Evolutionary conservation across 1,140 invertebrate genomes (phyloP), one percentile per base, ranked within the genome.

Genomic region (Holcopasites calliopsidis): DNA sequence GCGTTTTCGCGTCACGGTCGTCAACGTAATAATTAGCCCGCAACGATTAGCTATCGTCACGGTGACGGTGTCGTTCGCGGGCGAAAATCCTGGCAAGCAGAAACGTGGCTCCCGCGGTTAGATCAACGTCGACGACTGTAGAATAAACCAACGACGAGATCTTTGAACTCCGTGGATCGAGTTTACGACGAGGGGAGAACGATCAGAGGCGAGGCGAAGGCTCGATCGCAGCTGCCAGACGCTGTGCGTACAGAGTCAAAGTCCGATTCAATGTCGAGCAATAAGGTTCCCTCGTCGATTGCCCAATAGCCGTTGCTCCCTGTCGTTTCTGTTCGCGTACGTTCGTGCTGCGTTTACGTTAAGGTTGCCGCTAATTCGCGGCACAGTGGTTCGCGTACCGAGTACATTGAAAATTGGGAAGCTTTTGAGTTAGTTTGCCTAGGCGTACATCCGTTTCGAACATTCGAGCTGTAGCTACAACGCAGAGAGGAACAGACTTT

Each of bases 261-360:
- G 80, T 61, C 72, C 68, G 62, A 50, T 18, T 83, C 50, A 70
- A 70, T 73, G 72, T 57, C 72, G 72, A 28, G 31, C 21, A 82
- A 72, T 55, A 38, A 76, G 54, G 49, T 35, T 83, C 68, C 50
- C 60, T 26, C 44, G n/a, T 65, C 40, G n/a, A 58, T 82, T 54
- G 77, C 21, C 38, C 65, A 60, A 80, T 49, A 35, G 35, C 38
- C 28, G 44, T n/a, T 31, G 44, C 38, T 18, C 26, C 13, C 40
- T 1, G 5, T 49, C 33, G 58, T 62, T 62, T 72, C 47, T 13
- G 3, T 40, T 26, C 28, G 21, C 38, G 33, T 23, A 13, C 33
- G 6, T 68, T n/a, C 33, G 40, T 3, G 40, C 23, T 7, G 52
- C 16, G 13, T 33, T 16, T n/a, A n/a, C 6, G 4, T 6, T 33